A percentile compares a stretch with the other conserved stretches of the same genome.
Evolutionary conservation across 2,797 vertebrate species (phyloP).

Genomic region (Gambelia wislizenii): DNA sequence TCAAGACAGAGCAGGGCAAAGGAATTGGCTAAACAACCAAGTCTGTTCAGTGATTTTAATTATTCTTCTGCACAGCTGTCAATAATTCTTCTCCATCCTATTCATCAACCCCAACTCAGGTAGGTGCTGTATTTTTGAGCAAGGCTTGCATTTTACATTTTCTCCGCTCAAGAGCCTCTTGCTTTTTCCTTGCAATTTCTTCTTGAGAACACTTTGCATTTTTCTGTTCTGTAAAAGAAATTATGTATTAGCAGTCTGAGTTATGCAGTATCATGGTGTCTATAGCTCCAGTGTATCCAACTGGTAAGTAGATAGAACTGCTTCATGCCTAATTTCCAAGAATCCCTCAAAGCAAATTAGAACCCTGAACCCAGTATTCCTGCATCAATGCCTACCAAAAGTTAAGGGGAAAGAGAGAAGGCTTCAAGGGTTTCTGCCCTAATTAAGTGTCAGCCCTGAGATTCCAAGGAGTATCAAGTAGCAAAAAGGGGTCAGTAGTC

Average conservation of each 20-base stretch:
- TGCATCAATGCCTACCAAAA: constrained; percentile 26
- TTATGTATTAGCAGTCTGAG: constrained; percentile 4
- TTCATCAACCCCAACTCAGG: constrained; percentile 59
- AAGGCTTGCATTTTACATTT: constrained; percentile 80
- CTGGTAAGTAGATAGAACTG: not conserved
- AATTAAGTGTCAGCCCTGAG: constrained; percentile 45
- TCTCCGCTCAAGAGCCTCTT: constrained; percentile 90
- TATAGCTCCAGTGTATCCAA: constrained; percentile 9
- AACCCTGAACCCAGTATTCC: constrained; percentile 51
- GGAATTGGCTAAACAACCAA: not conserved
- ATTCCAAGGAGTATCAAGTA: not conserved
- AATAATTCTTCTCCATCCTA: not conserved
- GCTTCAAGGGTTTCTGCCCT: constrained; percentile 61
- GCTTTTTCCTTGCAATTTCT: constrained; percentile 93
- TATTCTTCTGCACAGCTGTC: constrained; percentile 14
- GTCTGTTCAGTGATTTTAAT: not conserved
- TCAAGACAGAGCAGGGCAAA: not conserved
- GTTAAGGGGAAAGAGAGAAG: not conserved
- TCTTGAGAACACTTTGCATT: constrained; percentile 87
- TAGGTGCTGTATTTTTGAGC: constrained; percentile 72
- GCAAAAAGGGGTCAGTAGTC: not conserved
- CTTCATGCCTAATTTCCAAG: constrained; percentile 48
- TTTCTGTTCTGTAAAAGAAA: constrained; percentile 76
- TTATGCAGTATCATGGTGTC: not conserved
- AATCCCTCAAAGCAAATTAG: constrained; percentile 47